Evolutionary conservation across 2,113 vertebrate species (phyloP), one percentile per base, ranked within the genome.

Genomic region (Rhadina sibilatrix): DNA sequence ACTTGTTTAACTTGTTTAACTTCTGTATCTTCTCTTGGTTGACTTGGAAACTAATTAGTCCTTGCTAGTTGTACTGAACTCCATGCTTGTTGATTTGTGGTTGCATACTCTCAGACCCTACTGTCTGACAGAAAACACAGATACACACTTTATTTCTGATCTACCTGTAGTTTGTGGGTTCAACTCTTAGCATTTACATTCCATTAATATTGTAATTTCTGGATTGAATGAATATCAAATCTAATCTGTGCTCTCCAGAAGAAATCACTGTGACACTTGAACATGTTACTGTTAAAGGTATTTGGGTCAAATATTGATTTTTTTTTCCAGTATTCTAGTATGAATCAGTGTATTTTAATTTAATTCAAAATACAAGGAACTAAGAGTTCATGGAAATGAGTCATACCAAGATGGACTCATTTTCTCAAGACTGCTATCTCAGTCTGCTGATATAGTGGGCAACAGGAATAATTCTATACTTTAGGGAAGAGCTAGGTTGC

Each of bases 261-360:
- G 37, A 93, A 95, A 83, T 59, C 71, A 37, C 57, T 72, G 16
- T 90, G 86, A 93, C 81, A 83, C 53, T 87, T 89, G 52, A 95
- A 60, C 7, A 56, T 92, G 69, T 87, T 88, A 56, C 63, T 76
- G 31, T 52, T 91, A 81, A 94, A 89, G 14, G 27, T 59, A 78
- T 87, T 91, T 92, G 50, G 69, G 90, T 90, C 85, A 95, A 70
- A 69, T 79, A 95, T 70, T 68, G 94, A 84, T 89, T 95, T 87
- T 54, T 87, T 54, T 93, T 91, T 37, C 68, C 53, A 30, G 74
- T 92, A 82, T 90, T 89, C 42, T 87, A 86, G 44, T 93, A 93
- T 79, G 75, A 95, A 88, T 94, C 53, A 69, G 52, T 92, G 70
- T 77, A 70, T 95, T 97, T 97, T 87, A 92, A 96, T 94, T 92